These are phyloP conservation scores for Drosophila lacicola DNA, from an alignment of 2,888 invertebrate genomes.

Conservation along the genomic window DNA sequence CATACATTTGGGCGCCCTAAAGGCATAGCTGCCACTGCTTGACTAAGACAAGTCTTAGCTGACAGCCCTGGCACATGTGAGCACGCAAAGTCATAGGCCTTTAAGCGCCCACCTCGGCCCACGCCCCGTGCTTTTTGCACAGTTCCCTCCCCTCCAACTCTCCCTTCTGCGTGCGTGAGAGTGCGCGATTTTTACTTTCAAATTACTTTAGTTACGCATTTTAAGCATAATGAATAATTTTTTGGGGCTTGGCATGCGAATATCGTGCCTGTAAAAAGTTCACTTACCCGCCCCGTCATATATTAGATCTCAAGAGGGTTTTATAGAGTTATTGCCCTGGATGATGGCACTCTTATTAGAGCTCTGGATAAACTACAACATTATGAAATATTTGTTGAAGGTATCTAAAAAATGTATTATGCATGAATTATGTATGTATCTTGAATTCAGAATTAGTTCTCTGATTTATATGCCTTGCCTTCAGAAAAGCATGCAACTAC, in stretches of 20 bases:
- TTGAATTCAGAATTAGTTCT: no score
- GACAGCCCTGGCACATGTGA: conserved; percentile 55
- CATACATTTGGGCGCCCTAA: conserved; percentile 58
- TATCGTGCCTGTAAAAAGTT: conserved; percentile 48
- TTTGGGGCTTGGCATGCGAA: conserved; percentile 23
- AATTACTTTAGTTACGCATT: conserved; percentile 79
- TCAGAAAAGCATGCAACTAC: conserved; percentile 32
- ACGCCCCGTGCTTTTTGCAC: background rate
- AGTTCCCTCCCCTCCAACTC: background rate
- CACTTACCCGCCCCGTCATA: conserved; percentile 48
- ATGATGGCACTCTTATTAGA: conserved; percentile 1
- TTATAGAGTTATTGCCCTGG: conserved; percentile 43
- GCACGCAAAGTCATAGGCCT: conserved; percentile 49
- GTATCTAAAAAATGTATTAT: background rate
- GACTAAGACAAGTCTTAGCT: conserved; percentile 39
- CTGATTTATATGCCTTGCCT: no score
- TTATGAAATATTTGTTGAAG: background rate
- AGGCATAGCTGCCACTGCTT: conserved; percentile 21
- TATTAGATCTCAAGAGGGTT: conserved; percentile 50
- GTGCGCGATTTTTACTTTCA: conserved; percentile 64
- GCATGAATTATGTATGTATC: no score
- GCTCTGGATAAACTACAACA: background rate
- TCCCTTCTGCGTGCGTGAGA: conserved; percentile 28
- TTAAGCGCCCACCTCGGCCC: background rate
- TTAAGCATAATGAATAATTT: conserved; percentile 76